phyloP scores from a whole-genome alignment of 1,140 invertebrate genomes.

The Popillia japonica region DNA sequence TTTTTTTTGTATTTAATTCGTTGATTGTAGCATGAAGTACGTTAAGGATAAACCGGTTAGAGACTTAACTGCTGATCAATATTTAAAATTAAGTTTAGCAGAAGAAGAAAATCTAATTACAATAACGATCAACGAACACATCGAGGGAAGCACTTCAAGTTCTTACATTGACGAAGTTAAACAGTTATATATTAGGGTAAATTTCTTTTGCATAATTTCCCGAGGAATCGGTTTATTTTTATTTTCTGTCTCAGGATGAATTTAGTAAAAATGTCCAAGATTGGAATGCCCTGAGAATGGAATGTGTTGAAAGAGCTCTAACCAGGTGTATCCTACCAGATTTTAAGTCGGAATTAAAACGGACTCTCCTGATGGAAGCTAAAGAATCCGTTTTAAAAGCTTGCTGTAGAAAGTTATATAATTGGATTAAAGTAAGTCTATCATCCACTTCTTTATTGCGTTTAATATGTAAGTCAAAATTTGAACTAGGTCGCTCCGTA shows the following conservation, averaged over 20 bases:
- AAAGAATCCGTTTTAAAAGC: conserved; percentile 89
- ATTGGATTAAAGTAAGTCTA: conserved; percentile 80
- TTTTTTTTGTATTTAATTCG: too few relatives aligned
- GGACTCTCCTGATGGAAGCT: conserved; percentile 83
- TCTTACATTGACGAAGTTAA: conserved; percentile 92
- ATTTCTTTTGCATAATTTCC: background rate
- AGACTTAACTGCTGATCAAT: conserved; percentile 90
- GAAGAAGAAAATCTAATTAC: conserved; percentile 87
- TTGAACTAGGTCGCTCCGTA: conserved; percentile 78
- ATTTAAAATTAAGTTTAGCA: conserved; percentile 82
- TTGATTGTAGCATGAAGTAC: conserved; percentile 83
- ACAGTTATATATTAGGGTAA: conserved; percentile 75
- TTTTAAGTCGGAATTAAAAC: conserved; percentile 86
- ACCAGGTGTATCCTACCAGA: conserved; percentile 90
- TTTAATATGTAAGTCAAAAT: background rate
- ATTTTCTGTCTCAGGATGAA: conserved; percentile 76
- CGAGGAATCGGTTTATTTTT: conserved; percentile 47
- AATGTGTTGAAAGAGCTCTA: conserved; percentile 89
- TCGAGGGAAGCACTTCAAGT: conserved; percentile 78
- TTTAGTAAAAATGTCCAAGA: conserved; percentile 95
- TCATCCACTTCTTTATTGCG: too few relatives aligned
- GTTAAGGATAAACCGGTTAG: conserved; percentile 93
- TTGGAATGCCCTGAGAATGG: conserved; percentile 91
- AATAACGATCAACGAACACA: conserved; percentile 76
- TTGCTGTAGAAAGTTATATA: conserved; percentile 85